phyloP scores from a whole-genome alignment of 2,888 invertebrate genomes.

The Tiliacea citrago region DNA sequence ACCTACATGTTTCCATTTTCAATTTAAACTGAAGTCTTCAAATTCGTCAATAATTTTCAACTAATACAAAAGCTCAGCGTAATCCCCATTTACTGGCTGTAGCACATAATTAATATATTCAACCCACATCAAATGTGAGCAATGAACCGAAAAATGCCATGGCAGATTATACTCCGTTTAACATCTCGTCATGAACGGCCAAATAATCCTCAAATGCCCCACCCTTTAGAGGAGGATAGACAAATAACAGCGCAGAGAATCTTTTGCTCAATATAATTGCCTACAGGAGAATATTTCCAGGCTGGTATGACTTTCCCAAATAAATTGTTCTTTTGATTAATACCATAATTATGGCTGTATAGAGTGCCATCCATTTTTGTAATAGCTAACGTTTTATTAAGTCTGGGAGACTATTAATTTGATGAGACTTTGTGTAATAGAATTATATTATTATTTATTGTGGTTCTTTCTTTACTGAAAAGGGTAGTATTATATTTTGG shows the following conservation, averaged over 20 bases:
- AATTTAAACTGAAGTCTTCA: slow-evolving; percentile 43
- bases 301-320: slow-evolving; percentile 56
- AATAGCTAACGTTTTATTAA: slow-evolving; percentile 57
- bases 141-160: slow-evolving; percentile 72
- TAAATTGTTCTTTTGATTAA: slow-evolving; percentile 62
- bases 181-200: slow-evolving; percentile 53
- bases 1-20: slow-evolving; percentile 32
- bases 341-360: slow-evolving; percentile 57
- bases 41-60: slow-evolving; percentile 50
- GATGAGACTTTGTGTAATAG: slow-evolving; percentile 40
- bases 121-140: slow-evolving; percentile 57
- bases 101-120: slow-evolving; percentile 56
- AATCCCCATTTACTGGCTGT: slow-evolving; percentile 37
- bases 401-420: slow-evolving; percentile 48
- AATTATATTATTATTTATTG: slow-evolving; percentile 37
- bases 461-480: slow-evolving; percentile 12
- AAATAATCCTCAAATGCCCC: slow-evolving; percentile 45
- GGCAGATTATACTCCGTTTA: slow-evolving; percentile 70
- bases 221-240: slow-evolving; percentile 35
- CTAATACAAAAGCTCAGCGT: slow-evolving; percentile 33
- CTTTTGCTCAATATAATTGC: slow-evolving; percentile 60
- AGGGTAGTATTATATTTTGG: slow-evolving; percentile 1
- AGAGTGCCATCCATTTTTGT: slow-evolving; percentile 54
- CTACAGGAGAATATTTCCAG: slow-evolving; percentile 49
- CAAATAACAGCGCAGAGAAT: slow-evolving; percentile 58